Evolutionary conservation across 2,113 vertebrate species (phyloP).

Genomic region (Athene cunicularia): DNA sequence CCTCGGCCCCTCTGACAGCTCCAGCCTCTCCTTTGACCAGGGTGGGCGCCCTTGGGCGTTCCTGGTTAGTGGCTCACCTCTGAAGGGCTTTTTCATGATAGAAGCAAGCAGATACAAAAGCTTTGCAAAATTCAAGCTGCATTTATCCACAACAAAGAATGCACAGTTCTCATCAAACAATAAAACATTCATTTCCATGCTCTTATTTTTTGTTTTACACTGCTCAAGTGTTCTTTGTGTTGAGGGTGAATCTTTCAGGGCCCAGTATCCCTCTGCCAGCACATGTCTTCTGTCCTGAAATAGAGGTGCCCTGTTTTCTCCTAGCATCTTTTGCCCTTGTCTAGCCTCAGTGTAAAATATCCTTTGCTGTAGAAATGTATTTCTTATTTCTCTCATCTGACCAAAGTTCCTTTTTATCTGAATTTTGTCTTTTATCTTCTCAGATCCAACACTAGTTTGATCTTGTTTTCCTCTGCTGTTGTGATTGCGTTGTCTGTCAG

Average conservation of each 20-base stretch:
- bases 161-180: background rate
- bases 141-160: background rate
- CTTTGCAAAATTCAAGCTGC: background rate
- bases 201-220: background rate
- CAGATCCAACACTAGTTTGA: background rate
- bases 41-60: background rate
- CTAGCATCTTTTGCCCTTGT: background rate
- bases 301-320: background rate
- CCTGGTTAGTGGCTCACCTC: background rate
- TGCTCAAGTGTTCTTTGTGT: slow-evolving; percentile 1
- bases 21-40: background rate
- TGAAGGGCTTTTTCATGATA: background rate
- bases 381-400: background rate
- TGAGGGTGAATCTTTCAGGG: background rate
- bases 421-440: background rate
- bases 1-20: background rate
- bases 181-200: background rate
- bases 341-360: background rate
- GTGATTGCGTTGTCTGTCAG: background rate
- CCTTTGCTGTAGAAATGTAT: background rate
- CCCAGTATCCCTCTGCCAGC: background rate
- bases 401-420: background rate
- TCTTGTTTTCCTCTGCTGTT: background rate
- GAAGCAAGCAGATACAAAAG: background rate
- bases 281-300: background rate